Evolutionary conservation across 1,140 invertebrate genomes (phyloP).

Genomic region (Papilio dardanus): DNA sequence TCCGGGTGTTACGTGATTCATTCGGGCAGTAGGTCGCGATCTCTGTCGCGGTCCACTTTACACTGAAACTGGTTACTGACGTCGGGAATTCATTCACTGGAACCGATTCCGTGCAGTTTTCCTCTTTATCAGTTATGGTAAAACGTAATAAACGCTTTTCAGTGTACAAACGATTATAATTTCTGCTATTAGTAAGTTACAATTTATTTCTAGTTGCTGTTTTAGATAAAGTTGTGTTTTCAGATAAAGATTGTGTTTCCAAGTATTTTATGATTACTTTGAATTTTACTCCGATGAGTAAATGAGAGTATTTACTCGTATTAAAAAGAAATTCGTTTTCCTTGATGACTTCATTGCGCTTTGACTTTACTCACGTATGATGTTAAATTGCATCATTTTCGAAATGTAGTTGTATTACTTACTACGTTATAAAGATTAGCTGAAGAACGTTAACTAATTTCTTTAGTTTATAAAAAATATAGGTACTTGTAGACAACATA

Average conservation of each 20-base stretch:
- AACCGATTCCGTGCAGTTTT: conserved; percentile 38
- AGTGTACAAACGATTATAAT: background rate
- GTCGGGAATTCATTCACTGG: conserved; percentile 44
- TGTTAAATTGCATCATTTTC: background rate
- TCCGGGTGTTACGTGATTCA: conserved; percentile 37
- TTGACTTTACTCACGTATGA: background rate
- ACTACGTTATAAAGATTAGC: too few relatives aligned
- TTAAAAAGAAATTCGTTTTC: background rate
- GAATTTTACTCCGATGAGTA: conserved; percentile 36
- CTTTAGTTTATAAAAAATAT: too few relatives aligned
- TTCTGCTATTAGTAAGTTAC: conserved; percentile 3
- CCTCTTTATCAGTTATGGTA: conserved; percentile 30
- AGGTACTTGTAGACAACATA: background rate
- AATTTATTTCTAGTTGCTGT: background rate
- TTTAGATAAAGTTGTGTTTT: background rate
- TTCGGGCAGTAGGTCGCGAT: conserved; percentile 43
- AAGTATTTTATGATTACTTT: conserved; percentile 25
- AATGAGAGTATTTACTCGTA: conserved; percentile 33
- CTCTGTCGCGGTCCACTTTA: conserved; percentile 36
- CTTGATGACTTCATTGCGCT: conserved; percentile 1
- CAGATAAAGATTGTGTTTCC: conserved; percentile 26
- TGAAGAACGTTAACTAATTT: too few relatives aligned
- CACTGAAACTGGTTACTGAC: conserved; percentile 42
- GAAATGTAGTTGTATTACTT: background rate
- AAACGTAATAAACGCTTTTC: conserved; percentile 3